These are phyloP conservation scores for Thinocorus orbignyianus DNA, from an alignment of 2,113 vertebrate species.

Conservation along the genomic window DNA sequence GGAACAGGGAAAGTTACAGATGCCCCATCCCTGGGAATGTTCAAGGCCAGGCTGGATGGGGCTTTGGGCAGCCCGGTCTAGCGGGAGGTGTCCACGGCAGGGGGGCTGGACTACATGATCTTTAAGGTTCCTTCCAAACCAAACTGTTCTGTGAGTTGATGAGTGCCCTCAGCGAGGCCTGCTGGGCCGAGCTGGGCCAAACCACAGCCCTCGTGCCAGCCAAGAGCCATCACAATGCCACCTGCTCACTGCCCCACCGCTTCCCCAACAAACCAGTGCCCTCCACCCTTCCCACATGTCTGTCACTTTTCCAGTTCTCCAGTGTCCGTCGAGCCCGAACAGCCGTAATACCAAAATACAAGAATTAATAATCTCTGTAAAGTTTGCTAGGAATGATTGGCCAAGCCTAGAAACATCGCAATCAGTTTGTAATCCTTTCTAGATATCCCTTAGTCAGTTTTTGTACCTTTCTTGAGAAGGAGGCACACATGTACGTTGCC, in stretches of 20 bases:
- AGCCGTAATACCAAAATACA: fast-evolving
- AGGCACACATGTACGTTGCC: neutral
- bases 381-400: neutral
- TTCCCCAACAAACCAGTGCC: fast-evolving
- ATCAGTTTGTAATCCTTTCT: neutral
- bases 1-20: neutral
- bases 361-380: neutral
- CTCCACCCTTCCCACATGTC: fast-evolving
- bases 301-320: neutral
- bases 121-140: neutral
- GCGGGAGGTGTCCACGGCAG: neutral
- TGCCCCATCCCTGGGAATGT: neutral
- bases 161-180: fast-evolving
- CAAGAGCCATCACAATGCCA: fast-evolving
- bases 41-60: neutral
- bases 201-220: fast-evolving
- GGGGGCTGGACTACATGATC: neutral
- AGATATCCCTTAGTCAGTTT: neutral
- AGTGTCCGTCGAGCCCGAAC: neutral
- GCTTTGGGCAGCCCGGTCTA: neutral
- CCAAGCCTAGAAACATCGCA: neutral
- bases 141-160: neutral
- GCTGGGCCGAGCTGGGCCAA: neutral
- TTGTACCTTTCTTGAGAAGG: neutral
- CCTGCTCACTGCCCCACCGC: fast-evolving